Evolutionary conservation across 2,797 vertebrate genomes (phyloP).

Genomic region (Enteromius afrohamiltoni): DNA sequence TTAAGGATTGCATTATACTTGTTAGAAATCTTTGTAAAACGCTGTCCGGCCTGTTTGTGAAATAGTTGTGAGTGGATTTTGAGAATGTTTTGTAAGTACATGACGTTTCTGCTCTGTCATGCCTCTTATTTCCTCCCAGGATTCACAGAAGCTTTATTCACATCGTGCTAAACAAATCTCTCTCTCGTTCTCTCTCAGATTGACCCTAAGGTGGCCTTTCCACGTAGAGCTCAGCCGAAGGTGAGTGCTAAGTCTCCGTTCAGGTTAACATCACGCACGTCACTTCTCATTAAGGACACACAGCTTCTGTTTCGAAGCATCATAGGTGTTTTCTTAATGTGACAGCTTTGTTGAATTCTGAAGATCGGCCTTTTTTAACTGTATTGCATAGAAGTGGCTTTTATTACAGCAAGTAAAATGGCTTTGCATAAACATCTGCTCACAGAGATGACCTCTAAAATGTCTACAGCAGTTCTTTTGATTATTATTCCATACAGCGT

Average conservation of each 20-base stretch:
- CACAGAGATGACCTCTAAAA: neutral
- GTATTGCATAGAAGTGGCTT: neutral
- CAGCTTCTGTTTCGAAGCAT: slow-evolving; percentile 47
- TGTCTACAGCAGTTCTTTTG: neutral
- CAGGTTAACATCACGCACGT: slow-evolving; percentile 84
- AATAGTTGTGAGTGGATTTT: neutral
- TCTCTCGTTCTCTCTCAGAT: slow-evolving; percentile 79
- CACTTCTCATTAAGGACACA: slow-evolving; percentile 62
- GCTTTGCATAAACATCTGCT: neutral
- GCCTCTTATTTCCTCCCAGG: neutral
- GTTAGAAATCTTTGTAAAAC: neutral
- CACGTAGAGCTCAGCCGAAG: slow-evolving; percentile 97
- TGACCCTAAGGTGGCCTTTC: slow-evolving; percentile 98
- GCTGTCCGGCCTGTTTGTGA: neutral
- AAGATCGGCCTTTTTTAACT: neutral
- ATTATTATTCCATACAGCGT: neutral
- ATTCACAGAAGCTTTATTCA: slow-evolving; percentile 7
- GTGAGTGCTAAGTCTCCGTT: slow-evolving; percentile 76
- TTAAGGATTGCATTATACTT: neutral
- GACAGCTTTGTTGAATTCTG: neutral
- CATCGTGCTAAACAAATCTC: slow-evolving; percentile 40
- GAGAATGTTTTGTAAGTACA: neutral
- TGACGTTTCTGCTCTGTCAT: neutral
- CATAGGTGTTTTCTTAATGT: neutral
- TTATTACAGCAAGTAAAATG: neutral